Evolutionary conservation across 2,797 vertebrate species (phyloP).

Genomic region (Geotrypetes seraphini): DNA sequence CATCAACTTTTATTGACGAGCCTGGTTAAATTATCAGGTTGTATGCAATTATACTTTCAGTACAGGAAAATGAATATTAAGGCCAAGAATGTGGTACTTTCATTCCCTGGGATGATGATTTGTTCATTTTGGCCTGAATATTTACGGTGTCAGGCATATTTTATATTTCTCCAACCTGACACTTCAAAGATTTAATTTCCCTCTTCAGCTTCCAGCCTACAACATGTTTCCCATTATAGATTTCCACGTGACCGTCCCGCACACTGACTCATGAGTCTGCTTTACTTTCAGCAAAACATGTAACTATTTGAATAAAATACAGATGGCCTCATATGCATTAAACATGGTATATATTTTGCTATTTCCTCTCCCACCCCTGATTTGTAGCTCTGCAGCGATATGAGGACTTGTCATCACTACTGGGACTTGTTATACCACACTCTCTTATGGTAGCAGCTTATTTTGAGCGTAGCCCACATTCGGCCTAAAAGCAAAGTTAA

Average conservation of each 20-base stretch:
- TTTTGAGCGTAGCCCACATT: constrained; percentile 11
- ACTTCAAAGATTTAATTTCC: constrained; percentile 55
- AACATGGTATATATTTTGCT: constrained; percentile 39
- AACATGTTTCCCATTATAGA: constrained; percentile 54
- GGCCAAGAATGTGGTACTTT: constrained; percentile 52
- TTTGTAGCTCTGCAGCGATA: constrained; percentile 16
- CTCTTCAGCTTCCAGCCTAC: constrained; percentile 51
- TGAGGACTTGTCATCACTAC: constrained; percentile 28
- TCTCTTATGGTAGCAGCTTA: constrained; percentile 14
- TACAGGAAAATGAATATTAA: constrained; percentile 49
- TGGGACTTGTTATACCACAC: constrained; percentile 7
- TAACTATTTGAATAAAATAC: constrained; percentile 58
- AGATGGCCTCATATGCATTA: constrained; percentile 48
- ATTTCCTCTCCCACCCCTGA: constrained; percentile 25
- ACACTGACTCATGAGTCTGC: constrained; percentile 46
- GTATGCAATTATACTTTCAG: constrained; percentile 51
- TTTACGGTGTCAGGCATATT: constrained; percentile 47
- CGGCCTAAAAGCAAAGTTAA: not conserved
- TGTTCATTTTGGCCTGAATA: constrained; percentile 53
- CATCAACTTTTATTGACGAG: constrained; percentile 52
- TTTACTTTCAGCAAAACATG: constrained; percentile 55
- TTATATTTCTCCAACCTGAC: constrained; percentile 52
- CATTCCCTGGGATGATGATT: constrained; percentile 54
- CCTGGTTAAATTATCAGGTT: constrained; percentile 59
- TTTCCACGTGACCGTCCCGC: constrained; percentile 42